phyloP scores from a whole-genome alignment of 53 echinoderm and acorn worm species.

The Arbacia lixula region DNA sequence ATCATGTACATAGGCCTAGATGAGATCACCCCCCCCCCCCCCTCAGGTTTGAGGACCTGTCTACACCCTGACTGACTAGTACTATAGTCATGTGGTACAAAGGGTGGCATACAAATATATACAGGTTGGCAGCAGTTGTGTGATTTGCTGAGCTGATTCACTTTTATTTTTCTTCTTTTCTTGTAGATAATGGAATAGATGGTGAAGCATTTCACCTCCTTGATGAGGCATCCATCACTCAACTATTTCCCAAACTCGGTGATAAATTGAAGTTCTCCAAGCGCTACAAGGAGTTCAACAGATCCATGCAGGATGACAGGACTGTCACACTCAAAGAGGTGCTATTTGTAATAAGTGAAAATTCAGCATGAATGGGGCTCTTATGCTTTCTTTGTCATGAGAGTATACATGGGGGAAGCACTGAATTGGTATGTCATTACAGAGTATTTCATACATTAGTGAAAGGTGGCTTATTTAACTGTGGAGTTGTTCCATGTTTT shows the following conservation, averaged over 20 bases:
- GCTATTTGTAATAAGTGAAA: conserved; percentile 12
- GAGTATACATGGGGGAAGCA: conserved; percentile 30
- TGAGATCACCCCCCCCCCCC: no score
- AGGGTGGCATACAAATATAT: conserved; percentile 29
- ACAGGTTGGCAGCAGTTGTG: conserved; percentile 20
- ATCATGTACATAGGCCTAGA: no score
- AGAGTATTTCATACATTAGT: conserved; percentile 33
- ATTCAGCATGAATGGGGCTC: conserved; percentile 30
- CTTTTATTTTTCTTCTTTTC: conserved; percentile 29
- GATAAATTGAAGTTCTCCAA: conserved; percentile 35
- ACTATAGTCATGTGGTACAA: conserved; percentile 13
- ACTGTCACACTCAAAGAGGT: conserved; percentile 36
- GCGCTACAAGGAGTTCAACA: conserved; percentile 33
- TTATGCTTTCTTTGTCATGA: conserved; percentile 32
- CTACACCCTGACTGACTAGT: no score
- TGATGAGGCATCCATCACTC: no score
- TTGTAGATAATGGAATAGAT: conserved; percentile 35
- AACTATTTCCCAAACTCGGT: conserved; percentile 24
- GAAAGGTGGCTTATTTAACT: conserved; percentile 27
- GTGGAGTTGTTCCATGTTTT: conserved; percentile 33
- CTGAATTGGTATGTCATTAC: conserved; percentile 35
- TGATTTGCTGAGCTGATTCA: conserved; percentile 43
- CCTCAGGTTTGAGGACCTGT: no score
- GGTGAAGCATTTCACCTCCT: no score
- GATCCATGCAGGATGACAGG: conserved; percentile 20